These are phyloP conservation scores for Theristicus caerulescens DNA, from an alignment of 2,113 vertebrate species.

Conservation along the genomic window DNA sequence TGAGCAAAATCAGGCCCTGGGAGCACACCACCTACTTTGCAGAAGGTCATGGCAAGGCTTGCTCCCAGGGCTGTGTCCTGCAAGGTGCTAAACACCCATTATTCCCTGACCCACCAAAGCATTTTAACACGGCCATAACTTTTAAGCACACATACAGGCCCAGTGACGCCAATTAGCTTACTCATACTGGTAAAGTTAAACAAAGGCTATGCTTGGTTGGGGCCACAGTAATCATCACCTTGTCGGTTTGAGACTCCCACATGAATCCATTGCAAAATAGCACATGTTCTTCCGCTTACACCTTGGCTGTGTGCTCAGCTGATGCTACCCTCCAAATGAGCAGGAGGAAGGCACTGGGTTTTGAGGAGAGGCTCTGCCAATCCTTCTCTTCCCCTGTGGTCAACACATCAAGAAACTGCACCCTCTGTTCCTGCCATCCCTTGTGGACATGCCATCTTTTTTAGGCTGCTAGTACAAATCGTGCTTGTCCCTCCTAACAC, in stretches of 20 bases:
- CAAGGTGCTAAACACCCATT: not conserved
- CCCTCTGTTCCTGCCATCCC: not conserved
- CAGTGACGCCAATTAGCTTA: not conserved
- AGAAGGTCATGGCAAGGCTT: not conserved
- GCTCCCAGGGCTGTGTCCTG: not conserved
- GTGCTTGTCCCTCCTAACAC: not conserved
- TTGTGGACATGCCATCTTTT: not conserved
- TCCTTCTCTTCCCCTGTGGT: not conserved
- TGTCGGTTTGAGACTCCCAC: not conserved
- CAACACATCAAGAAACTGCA: not conserved
- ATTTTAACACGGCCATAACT: not conserved
- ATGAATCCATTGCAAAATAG: not conserved
- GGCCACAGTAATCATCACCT: not conserved
- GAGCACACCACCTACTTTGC: not conserved
- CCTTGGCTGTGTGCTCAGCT: not conserved
- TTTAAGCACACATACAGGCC: not conserved
- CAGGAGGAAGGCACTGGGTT: not conserved
- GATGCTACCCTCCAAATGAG: not conserved
- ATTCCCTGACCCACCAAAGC: not conserved
- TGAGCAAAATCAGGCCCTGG: not conserved
- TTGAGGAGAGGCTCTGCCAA: not conserved
- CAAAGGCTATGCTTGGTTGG: not conserved
- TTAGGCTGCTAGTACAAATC: not conserved
- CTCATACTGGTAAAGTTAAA: slow-evolving; percentile 13
- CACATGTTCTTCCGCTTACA: not conserved